These are phyloP conservation scores for Vanessa cardui DNA, from an alignment of 2,888 invertebrate species.

Conservation along the genomic window DNA sequence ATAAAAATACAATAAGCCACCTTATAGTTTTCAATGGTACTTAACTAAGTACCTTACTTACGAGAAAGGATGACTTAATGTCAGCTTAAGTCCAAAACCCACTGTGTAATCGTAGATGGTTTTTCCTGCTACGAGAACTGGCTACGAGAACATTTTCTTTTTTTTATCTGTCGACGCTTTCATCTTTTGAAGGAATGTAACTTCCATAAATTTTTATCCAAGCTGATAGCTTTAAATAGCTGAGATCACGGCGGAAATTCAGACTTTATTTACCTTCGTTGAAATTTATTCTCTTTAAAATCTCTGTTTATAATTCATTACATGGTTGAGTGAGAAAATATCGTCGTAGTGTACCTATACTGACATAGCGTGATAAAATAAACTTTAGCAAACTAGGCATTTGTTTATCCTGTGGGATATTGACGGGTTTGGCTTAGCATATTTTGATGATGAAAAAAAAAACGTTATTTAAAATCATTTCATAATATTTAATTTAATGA, in stretches of 20 bases:
- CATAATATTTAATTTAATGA: too few relatives aligned
- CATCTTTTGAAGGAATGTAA: slow-evolving; percentile 28
- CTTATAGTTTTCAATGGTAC: background rate
- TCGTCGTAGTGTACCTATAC: too few relatives aligned
- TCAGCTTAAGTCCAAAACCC: slow-evolving; percentile 21
- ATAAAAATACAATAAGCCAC: too few relatives aligned
- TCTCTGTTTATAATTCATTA: too few relatives aligned
- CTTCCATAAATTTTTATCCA: slow-evolving; percentile 36
- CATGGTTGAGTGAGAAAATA: too few relatives aligned
- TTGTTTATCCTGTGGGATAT: too few relatives aligned
- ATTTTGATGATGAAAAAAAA: too few relatives aligned
- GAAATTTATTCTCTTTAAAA: background rate
- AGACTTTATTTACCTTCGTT: slow-evolving; percentile 20
- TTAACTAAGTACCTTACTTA: background rate
- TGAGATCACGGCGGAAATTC: slow-evolving; percentile 21
- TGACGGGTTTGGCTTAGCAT: too few relatives aligned
- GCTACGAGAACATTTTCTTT: slow-evolving; percentile 21
- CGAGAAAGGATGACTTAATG: background rate
- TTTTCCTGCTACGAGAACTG: slow-evolving; percentile 22
- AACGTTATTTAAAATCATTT: too few relatives aligned
- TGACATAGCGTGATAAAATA: too few relatives aligned
- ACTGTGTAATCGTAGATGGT: slow-evolving; percentile 22
- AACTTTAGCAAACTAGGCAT: too few relatives aligned
- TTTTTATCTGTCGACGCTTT: slow-evolving; percentile 36
- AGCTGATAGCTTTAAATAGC: slow-evolving; percentile 12